Percentiles rank a stretch among this genome's conserved stretches.
Evolutionary conservation across 2,113 vertebrate genomes (phyloP).

Genomic region (Hyperopisus bebe): DNA sequence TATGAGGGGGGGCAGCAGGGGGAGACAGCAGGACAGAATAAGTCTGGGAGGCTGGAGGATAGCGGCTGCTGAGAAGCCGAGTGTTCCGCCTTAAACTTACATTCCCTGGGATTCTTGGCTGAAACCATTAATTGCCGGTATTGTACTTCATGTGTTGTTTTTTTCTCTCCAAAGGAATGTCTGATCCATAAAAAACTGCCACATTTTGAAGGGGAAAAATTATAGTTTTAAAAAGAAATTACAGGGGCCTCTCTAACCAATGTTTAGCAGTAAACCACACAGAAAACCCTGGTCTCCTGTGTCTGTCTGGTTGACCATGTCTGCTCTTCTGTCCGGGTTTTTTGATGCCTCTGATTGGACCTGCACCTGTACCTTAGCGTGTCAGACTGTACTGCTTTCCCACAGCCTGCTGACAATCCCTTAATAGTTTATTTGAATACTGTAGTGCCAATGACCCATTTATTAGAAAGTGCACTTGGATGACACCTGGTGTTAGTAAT

Average conservation of each 20-base stretch:
- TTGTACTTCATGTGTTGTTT: constrained; percentile 44
- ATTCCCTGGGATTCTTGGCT: constrained; percentile 36
- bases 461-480: neutral
- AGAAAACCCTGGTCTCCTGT: constrained; percentile 48
- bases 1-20: neutral
- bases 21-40: neutral
- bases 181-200: constrained; percentile 54
- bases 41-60: constrained; percentile 13
- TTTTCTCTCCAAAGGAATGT: constrained; percentile 44
- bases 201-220: constrained; percentile 58
- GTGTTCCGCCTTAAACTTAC: constrained; percentile 28
- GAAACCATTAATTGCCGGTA: constrained; percentile 55
- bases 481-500: constrained; percentile 16
- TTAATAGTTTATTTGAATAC: neutral
- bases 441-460: neutral
- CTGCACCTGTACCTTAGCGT: neutral
- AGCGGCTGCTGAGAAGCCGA: constrained; percentile 12
- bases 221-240: constrained; percentile 79
- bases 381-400: neutral
- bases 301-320: constrained; percentile 23
- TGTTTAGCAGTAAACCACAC: constrained; percentile 59
- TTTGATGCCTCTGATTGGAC: neutral
- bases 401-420: neutral
- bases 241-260: constrained; percentile 63
- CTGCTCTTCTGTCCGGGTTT: neutral